Evolutionary conservation across 2,113 vertebrate species (phyloP).

Genomic region (Cariama cristata): DNA sequence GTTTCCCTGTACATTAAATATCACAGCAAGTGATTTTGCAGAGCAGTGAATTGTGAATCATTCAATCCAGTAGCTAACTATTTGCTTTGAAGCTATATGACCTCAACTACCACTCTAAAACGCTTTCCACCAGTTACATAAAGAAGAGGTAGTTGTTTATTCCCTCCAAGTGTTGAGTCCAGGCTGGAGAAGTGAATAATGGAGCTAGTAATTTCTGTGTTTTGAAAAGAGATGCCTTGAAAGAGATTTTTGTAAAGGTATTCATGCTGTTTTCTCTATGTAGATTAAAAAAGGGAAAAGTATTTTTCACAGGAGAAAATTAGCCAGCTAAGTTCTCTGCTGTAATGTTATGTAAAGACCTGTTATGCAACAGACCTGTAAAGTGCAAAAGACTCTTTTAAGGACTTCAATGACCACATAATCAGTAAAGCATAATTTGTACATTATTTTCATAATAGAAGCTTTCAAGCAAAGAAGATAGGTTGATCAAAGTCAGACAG

Average conservation of each 20-base stretch:
- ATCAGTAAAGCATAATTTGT: background rate
- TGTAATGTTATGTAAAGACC: background rate
- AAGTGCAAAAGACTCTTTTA: background rate
- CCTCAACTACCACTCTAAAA: background rate
- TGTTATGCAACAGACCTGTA: background rate
- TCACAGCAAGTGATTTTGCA: background rate
- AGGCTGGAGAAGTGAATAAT: background rate
- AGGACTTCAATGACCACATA: background rate
- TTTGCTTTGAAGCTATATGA: background rate
- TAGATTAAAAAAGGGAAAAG: background rate
- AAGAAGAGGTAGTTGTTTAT: background rate
- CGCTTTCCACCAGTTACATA: background rate
- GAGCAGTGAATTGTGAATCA: background rate
- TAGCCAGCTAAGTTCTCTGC: background rate
- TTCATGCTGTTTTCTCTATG: background rate
- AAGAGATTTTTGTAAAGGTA: background rate
- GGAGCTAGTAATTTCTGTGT: background rate
- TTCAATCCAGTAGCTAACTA: background rate
- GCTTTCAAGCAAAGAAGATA: slow-evolving; percentile 12
- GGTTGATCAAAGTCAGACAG: background rate
- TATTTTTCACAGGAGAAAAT: background rate
- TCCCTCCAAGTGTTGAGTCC: background rate
- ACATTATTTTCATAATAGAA: background rate
- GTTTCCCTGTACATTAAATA: background rate
- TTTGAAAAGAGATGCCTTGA: background rate